Evolutionary conservation across 1,140 invertebrate genomes (phyloP).

Genomic region (Cotesia typhae): DNA sequence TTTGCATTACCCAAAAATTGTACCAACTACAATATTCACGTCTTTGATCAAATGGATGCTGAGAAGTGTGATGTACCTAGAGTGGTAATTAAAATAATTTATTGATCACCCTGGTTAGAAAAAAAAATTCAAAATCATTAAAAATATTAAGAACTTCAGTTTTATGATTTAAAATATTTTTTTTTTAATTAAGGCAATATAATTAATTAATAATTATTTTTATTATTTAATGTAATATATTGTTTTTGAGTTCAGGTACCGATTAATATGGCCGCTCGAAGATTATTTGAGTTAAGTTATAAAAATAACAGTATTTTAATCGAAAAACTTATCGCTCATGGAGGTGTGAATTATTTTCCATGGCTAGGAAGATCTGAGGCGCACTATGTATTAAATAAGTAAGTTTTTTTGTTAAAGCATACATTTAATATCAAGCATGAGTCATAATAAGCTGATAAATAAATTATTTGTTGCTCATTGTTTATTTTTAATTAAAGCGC

Average conservation of each 20-base stretch:
- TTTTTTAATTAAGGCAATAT: too few relatives aligned
- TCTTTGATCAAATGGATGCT: conserved; percentile 41
- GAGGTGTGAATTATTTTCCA: conserved; percentile 57
- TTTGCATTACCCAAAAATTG: conserved; percentile 49
- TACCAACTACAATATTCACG: conserved; percentile 42
- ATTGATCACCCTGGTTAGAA: neutral
- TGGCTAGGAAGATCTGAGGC: conserved; percentile 53
- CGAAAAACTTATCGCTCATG: conserved; percentile 48
- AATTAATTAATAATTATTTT: conserved; percentile 16
- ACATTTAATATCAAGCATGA: too few relatives aligned
- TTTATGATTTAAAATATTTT: too few relatives aligned
- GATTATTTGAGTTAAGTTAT: conserved; percentile 51
- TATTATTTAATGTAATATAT: neutral
- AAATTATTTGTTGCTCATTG: neutral
- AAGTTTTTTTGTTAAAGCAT: conserved; percentile 24
- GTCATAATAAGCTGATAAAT: neutral
- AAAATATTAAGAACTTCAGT: too few relatives aligned
- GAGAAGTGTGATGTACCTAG: conserved; percentile 39
- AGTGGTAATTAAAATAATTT: conserved; percentile 40
- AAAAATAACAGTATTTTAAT: conserved; percentile 47
- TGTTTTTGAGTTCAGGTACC: conserved; percentile 45
- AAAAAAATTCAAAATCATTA: too few relatives aligned
- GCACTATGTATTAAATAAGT: conserved; percentile 58
- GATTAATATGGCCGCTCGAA: conserved; percentile 48
- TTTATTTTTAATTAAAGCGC: conserved; percentile 51